Base-by-base conservation (phyloP, 2,113 vertebrate species). In the Zosterops pallidus region DNA sequence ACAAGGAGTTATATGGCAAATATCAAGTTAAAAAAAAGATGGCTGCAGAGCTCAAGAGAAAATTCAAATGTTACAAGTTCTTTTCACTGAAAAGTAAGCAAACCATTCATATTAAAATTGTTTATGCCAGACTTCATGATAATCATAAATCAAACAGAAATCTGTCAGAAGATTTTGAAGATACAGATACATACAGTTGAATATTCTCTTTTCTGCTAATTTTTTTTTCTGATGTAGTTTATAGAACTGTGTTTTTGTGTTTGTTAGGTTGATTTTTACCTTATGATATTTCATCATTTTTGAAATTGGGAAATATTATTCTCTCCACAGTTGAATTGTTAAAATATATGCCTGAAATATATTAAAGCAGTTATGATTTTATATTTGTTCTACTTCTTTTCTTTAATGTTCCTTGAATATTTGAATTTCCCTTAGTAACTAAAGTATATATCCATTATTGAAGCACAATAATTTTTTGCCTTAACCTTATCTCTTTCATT, bases 191-290 rank as follows among this genome's bases (percentile, higher is more conserved):
- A 24, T 21, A 16, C 5, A 39, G 1, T 14, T n/a, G 4, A 37
- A 64, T 67, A 6, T 22, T 16, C 2, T 71, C 8, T 67, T 78
- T 79, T 28, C 33, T 14, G 7, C 3, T 31, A 24, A 5, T 13
- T 71, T 77, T 89, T 77, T 89, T 64, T 74, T 53, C 15, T 17
- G 7, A 52, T 80, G 5, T 23, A 25, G 67, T 69, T 47, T 69
- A 37, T 11, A 52, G 2, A 85, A 64, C 3, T 13, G 3, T 0
- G 2, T 0, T 3, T 76, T 47, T 52, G 5, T 55, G 4, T 33
- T n/a, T 62, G 5, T 4, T 70, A 47, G 4, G 1, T 60, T 76
- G n/a, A 1, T 16, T 64, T 90, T 68, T 72, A 22, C 10, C 5
- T 2, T 76, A 28, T 72, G 3, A 3, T 13, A 11, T 65, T 83